phyloP scores from a whole-genome alignment of 2,797 vertebrate species.

The Clarias fuscus region DNA sequence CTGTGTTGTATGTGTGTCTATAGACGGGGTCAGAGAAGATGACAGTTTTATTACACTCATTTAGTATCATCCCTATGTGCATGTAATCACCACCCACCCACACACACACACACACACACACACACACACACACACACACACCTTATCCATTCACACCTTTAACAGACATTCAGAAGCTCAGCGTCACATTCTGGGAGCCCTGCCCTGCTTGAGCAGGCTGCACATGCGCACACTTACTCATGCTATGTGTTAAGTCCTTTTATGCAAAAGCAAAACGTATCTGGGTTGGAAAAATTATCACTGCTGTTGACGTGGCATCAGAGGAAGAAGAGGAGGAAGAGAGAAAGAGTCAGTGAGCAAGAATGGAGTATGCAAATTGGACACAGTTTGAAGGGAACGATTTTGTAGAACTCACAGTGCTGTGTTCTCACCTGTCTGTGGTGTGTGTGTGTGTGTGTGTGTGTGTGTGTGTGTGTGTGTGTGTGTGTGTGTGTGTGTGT shows the following conservation, averaged over 20 bases:
- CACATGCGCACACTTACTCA: constrained; percentile 12
- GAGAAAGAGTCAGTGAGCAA: background rate
- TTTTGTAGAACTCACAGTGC: background rate
- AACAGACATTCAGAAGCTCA: constrained; percentile 59
- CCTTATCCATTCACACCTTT: constrained; percentile 51
- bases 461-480: background rate
- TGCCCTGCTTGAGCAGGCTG: constrained; percentile 10
- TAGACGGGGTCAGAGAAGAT: constrained; percentile 11
- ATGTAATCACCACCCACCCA: background rate
- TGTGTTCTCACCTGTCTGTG: background rate
- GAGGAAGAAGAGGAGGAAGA: background rate
- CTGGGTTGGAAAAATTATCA: constrained; percentile 25
- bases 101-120: constrained; percentile 29
- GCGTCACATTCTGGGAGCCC: constrained; percentile 51
- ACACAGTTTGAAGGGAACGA: background rate
- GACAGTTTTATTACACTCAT: constrained; percentile 15
- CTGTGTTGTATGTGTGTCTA: background rate
- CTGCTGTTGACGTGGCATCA: constrained; percentile 21
- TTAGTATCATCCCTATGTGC: background rate
- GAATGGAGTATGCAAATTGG: background rate
- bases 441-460: background rate
- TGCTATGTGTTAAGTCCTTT: constrained; percentile 18
- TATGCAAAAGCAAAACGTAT: constrained; percentile 6
- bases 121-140: constrained; percentile 25
- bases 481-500: background rate